phyloP scores from a whole-genome alignment of 2,888 invertebrate species.

The Synergus gifuensis region DNA sequence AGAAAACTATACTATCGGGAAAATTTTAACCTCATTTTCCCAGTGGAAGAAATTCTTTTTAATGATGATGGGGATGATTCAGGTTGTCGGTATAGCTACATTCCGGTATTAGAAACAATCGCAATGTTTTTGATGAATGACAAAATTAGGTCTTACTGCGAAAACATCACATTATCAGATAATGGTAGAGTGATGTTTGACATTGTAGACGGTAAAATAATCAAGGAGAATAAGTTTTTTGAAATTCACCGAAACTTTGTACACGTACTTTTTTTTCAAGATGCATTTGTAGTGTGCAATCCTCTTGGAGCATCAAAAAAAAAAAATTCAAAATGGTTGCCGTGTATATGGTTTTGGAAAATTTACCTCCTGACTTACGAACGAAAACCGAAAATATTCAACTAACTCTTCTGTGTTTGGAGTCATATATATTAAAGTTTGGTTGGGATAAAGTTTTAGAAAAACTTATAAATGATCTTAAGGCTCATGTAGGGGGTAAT shows the following conservation, averaged over 20 bases:
- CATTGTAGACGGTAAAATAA: background rate
- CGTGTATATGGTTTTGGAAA: constrained; percentile 38
- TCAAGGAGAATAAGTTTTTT: constrained; percentile 6
- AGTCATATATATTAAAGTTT: background rate
- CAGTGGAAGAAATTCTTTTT: background rate
- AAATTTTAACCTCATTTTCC: background rate
- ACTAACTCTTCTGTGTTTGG: constrained; percentile 44
- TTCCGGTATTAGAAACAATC: background rate
- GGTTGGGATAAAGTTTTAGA: constrained; percentile 38
- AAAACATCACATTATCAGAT: background rate
- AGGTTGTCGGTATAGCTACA: constrained; percentile 6
- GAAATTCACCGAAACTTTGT: background rate
- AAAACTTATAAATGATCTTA: too few relatives aligned
- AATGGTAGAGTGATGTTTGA: background rate
- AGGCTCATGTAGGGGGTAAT: too few relatives aligned
- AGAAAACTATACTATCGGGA: background rate
- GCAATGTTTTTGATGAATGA: background rate
- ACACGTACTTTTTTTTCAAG: constrained; percentile 59
- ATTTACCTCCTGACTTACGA: constrained; percentile 56
- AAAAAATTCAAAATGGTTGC: background rate
- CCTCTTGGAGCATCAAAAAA: constrained; percentile 60
- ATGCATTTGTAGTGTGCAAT: constrained; percentile 65
- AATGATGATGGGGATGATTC: constrained; percentile 1
- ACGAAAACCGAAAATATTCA: constrained; percentile 58
- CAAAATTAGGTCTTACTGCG: background rate